Conservation (phyloP, 2,113 vertebrate genomes). For the Oreochromis tanganicae region DNA sequence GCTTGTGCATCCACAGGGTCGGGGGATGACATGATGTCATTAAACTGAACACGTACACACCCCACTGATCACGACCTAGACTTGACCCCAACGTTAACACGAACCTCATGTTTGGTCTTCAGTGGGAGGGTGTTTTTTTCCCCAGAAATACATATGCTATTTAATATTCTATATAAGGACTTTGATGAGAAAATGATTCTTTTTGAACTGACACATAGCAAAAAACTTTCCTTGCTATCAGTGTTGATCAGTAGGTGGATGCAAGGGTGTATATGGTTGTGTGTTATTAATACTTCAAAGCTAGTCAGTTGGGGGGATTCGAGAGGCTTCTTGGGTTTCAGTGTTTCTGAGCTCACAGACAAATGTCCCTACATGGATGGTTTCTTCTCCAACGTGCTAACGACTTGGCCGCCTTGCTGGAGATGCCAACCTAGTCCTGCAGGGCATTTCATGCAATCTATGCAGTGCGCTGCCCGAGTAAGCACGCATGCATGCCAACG, state of each 20-base stretch:
- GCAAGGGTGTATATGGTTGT: conserved; percentile 17
- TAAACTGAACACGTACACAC: conserved; percentile 38
- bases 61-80: conserved; percentile 25
- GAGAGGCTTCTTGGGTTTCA: conserved; percentile 66
- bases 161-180: not conserved
- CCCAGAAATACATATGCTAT: not conserved
- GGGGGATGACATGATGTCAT: conserved; percentile 63
- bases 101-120: not conserved
- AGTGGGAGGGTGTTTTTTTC: not conserved
- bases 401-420: conserved; percentile 11
- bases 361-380: conserved; percentile 69
- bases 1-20: conserved; percentile 53
- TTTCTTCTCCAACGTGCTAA: conserved; percentile 53
- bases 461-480: not conserved
- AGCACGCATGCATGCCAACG: not conserved
- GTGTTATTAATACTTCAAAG: conserved; percentile 68
- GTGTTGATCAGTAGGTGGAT: conserved; percentile 44
- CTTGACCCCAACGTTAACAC: conserved; percentile 30
- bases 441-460: not conserved
- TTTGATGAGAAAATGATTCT: not conserved
- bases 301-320: conserved; percentile 54
- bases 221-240: not conserved
- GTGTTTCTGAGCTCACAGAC: conserved; percentile 64
- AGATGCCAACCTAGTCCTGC: conserved; percentile 18
- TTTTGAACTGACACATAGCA: not conserved